phyloP scores from a whole-genome alignment of 1,140 invertebrate species.

The Pentalonia nigronervosa region DNA sequence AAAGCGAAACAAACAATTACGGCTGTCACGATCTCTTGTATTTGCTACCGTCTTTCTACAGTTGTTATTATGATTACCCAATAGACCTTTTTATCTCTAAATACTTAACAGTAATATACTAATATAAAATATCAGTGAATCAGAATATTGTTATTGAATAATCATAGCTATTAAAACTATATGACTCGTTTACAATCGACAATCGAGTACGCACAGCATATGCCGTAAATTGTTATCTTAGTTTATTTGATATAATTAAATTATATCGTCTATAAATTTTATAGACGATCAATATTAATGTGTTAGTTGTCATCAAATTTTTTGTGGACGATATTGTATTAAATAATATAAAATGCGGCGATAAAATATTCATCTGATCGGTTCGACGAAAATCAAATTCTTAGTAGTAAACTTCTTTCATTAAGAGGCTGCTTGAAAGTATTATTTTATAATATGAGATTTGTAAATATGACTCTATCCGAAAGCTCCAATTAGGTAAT shows the following conservation, averaged over 20 bases:
- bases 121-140: too few relatives aligned
- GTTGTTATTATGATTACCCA: too few relatives aligned
- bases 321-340: not conserved
- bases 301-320: not conserved
- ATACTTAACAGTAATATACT: too few relatives aligned
- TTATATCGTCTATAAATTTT: too few relatives aligned
- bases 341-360: not conserved
- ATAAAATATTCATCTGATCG: constrained; percentile 22
- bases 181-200: not conserved
- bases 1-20: too few relatives aligned
- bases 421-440: constrained; percentile 58
- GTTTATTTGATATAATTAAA: not conserved
- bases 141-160: too few relatives aligned
- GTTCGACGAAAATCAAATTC: constrained; percentile 55
- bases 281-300: not conserved
- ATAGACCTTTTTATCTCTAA: too few relatives aligned
- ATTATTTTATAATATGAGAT: constrained; percentile 59
- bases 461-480: constrained; percentile 53
- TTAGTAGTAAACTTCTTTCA: constrained; percentile 59
- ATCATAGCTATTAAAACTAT: too few relatives aligned
- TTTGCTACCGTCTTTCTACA: too few relatives aligned
- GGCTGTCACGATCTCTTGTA: too few relatives aligned
- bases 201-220: not conserved
- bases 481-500: constrained; percentile 59
- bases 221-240: not conserved